phyloP scores from a whole-genome alignment of 2,113 vertebrate species.

The Zingel zingel region DNA sequence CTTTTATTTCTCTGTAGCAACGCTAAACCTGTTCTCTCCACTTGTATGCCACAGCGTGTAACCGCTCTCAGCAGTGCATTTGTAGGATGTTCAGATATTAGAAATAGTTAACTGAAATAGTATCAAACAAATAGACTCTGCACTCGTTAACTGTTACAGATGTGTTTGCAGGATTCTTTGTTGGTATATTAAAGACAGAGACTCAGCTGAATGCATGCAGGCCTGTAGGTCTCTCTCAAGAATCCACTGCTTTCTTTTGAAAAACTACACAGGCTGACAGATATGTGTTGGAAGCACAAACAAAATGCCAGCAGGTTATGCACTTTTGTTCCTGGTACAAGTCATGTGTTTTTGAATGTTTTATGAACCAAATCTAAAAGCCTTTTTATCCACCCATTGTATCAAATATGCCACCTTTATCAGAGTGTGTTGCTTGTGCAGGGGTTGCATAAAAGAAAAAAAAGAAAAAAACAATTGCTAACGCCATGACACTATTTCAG shows the following conservation, averaged over 20 bases:
- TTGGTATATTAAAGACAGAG: slow-evolving; percentile 29
- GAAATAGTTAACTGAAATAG: background rate
- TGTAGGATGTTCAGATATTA: background rate
- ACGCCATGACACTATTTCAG: background rate
- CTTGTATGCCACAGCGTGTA: background rate
- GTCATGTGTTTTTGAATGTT: slow-evolving; percentile 36
- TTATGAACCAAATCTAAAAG: slow-evolving; percentile 35
- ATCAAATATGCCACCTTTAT: background rate
- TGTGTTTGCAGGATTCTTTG: background rate
- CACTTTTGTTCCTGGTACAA: slow-evolving; percentile 27
- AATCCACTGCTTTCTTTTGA: slow-evolving; percentile 11
- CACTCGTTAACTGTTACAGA: background rate
- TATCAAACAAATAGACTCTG: too few species aligned
- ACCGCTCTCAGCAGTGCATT: background rate
- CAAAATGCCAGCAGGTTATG: slow-evolving; percentile 25
- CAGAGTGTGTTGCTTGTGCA: slow-evolving; percentile 3
- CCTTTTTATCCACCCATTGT: slow-evolving; percentile 10
- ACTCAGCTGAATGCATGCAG: slow-evolving; percentile 6
- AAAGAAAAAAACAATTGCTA: background rate
- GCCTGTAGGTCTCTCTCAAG: slow-evolving; percentile 23
- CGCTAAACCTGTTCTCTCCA: background rate
- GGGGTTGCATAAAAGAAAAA: background rate
- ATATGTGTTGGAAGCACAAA: slow-evolving; percentile 15
- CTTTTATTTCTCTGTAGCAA: background rate
- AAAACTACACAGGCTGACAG: slow-evolving; percentile 29